Evolutionary conservation across 2,113 vertebrate genomes (phyloP), one percentile per base, ranked within the genome.

Genomic region (Thymallus thymallus): DNA sequence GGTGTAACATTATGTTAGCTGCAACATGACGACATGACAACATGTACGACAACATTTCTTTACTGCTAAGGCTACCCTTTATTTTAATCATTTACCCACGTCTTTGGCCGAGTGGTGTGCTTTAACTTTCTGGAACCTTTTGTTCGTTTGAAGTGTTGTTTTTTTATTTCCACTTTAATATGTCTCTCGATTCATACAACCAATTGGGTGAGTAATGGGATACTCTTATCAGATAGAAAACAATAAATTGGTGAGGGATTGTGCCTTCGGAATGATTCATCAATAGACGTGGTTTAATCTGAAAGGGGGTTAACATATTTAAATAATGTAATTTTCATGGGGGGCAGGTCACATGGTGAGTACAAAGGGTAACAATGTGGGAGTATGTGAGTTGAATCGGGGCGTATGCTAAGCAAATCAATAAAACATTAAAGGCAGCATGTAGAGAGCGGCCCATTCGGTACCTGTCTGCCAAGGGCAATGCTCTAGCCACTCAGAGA

Each of bases 391-490:
- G 88, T 84, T 83, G 90, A 90, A 90, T 90, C 73, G 76, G 85
- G 84, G 84, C 80, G 72, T 91, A 92, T 91, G 91, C 89, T 90
- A 92, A 91, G 87, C 88, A 90, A 92, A 91, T 92, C 90, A 92
- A 92, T 92, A 92, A 87, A 92, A 92, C 90, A 92, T 90, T 91
- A 91, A 90, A 88, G 89, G 84, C 88, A 86, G 87, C 84, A 87
- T 87, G 87, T 90, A 90, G 88, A 89, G 86, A 86, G 87, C 86
- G 88, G 87, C 85, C 91, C 86, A 90, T 91, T 92, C 88, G 85
- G 90, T 91, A 92, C 89, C 91, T 92, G 88, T 91, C 91, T 91
- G 89, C 89, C 88, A 91, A 88, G 88, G 88, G 90, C 91, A 86
- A 91, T 90, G 89, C 89, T 83, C 80, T 83, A 84, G 85, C 88